Conservation (phyloP, 1,140 invertebrate genomes). For the Semibalanus balanoides region DNA sequence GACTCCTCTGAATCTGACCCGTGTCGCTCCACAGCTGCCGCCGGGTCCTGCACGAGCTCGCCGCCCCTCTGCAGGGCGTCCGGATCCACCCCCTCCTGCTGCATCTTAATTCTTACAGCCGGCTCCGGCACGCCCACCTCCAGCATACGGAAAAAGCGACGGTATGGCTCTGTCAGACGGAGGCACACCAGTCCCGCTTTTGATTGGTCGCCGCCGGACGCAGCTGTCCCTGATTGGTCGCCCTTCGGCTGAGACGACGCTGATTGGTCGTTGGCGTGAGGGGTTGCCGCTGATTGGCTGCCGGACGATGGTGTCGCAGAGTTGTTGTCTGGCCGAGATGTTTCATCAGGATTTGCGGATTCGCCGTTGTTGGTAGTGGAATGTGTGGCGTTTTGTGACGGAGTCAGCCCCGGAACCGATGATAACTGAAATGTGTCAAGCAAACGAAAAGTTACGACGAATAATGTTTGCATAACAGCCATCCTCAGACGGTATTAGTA, state of each 20-base stretch:
- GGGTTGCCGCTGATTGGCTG: background rate
- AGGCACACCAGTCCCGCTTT: constrained; percentile 5
- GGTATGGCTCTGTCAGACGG: constrained; percentile 35
- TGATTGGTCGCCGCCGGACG: constrained; percentile 16
- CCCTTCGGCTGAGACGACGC: constrained; percentile 10
- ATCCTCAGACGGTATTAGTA: no score
- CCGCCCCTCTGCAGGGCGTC: constrained; percentile 51
- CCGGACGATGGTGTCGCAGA: background rate
- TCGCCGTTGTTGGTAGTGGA: constrained; percentile 8
- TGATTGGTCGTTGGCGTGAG: constrained; percentile 9
- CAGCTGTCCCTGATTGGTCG: background rate
- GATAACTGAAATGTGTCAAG: constrained; percentile 44
- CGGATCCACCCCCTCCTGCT: constrained; percentile 61
- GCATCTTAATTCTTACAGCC: constrained; percentile 70
- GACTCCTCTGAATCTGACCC: background rate
- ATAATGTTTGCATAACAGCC: no score
- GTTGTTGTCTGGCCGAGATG: constrained; percentile 16
- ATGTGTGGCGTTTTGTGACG: background rate
- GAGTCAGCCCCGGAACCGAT: constrained; percentile 47
- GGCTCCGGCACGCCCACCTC: constrained; percentile 62
- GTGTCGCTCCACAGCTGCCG: no score
- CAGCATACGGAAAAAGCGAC: constrained; percentile 74
- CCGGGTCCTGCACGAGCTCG: background rate
- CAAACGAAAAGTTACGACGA: no score
- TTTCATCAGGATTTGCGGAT: constrained; percentile 5